These are phyloP conservation scores for Protobothrops mucrosquamatus DNA, from an alignment of 2,113 vertebrate species.

Conservation along the genomic window DNA sequence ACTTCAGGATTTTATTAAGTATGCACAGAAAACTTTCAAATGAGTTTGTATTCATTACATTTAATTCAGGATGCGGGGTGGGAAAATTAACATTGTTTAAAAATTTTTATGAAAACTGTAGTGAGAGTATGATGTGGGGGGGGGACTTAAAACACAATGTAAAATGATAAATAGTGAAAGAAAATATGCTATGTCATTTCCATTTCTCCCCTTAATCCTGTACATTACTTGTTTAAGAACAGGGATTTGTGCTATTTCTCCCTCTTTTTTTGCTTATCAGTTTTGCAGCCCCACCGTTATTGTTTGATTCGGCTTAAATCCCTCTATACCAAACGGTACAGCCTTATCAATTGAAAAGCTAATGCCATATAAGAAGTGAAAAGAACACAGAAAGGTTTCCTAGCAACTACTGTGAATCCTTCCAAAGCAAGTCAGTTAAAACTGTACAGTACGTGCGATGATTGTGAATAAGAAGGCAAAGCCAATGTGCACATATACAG, in stretches of 20 bases:
- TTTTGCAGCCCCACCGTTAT: slow-evolving; percentile 56
- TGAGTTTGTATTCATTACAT: background rate
- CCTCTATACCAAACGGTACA: slow-evolving; percentile 65
- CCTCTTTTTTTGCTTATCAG: slow-evolving; percentile 51
- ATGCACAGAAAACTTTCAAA: background rate
- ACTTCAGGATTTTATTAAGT: background rate
- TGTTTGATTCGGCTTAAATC: slow-evolving; percentile 71
- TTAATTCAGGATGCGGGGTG: background rate
- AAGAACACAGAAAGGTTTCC: slow-evolving; percentile 74
- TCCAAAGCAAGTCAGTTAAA: slow-evolving; percentile 74
- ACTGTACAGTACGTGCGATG: slow-evolving; percentile 60
- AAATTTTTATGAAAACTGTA: slow-evolving; percentile 40
- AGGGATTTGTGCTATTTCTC: slow-evolving; percentile 41
- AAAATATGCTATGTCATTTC: slow-evolving; percentile 32
- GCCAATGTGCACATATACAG: slow-evolving; percentile 61
- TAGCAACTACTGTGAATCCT: slow-evolving; percentile 74
- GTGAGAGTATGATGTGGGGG: slow-evolving; percentile 37
- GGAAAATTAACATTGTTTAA: slow-evolving; percentile 3
- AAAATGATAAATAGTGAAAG: slow-evolving; percentile 53
- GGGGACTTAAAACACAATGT: slow-evolving; percentile 39
- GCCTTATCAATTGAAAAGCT: slow-evolving; percentile 73
- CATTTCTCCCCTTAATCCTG: slow-evolving; percentile 49
- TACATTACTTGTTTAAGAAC: slow-evolving; percentile 60
- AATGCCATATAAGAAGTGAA: slow-evolving; percentile 70
- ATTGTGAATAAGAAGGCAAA: slow-evolving; percentile 62